Base-by-base conservation (phyloP, 2,113 vertebrate species). In the Rhinogobius similis region DNA sequence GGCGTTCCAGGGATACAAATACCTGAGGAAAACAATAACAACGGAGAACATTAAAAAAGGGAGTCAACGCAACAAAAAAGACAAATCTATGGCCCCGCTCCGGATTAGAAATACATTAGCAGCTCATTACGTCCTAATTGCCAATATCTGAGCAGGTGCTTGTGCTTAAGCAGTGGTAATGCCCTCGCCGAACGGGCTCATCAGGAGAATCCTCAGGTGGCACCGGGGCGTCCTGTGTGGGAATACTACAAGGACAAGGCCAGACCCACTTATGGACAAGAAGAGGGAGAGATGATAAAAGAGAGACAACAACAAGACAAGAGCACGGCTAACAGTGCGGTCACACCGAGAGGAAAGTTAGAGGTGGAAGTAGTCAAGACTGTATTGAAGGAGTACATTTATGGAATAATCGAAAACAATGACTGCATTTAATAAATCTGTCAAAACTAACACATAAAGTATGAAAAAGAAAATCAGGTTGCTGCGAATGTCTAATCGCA, bases 71-170 rank as follows among this genome's bases (percentile, higher is more conserved):
- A 95, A 95, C 55, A 95, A 95, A 96, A 96, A 96, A 96, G 95
- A 91, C 84, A 91, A 91, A 91, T 92, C 88, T 90, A 90, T 85
- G 94, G 94, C 96, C 52, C 95, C 94, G 95, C 95, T 96, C 95
- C 93, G 96, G 96, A 97, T 96, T 96, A 96, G 94, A 95, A 96
- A 96, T 97, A 96, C 96, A 98, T 97, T 96, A 96, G 95, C 94
- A 95, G 95, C 96, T 98, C 97, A 98, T 98, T 97, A 97, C 94
- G 94, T 97, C 95, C 96, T 98, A 98, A 98, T 98, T 98, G 96
- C 95, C 95, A 96, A 95, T 95, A 96, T 96, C 97, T 97, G 94
- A 94, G 96, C 96, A 98, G 96, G 96, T 98, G 96, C 96, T 95
- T 91, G 89, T 87, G 84, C 89, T 91, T 91, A 91, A 88, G 85